Percentiles rank a stretch among this genome's conserved stretches.
Evolutionary conservation across 2,113 vertebrate genomes (phyloP).

Genomic region (Trogon surrucura): DNA sequence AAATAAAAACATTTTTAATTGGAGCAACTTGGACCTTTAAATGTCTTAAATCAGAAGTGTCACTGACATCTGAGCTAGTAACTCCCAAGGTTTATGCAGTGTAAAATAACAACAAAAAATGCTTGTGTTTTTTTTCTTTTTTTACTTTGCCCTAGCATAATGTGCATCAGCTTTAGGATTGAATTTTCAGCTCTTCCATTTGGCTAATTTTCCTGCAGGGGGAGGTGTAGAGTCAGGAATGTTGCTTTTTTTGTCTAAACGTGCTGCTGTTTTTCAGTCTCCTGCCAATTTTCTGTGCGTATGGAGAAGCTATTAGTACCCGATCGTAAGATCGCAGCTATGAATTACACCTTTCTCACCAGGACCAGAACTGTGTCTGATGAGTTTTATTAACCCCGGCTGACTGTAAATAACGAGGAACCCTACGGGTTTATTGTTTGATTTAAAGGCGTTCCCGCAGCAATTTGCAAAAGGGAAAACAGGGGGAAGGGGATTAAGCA

Average conservation of each 20-base stretch:
- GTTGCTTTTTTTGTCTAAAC: background rate
- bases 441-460: slow-evolving; percentile 43
- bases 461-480: slow-evolving; percentile 14
- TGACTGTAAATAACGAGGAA: slow-evolving; percentile 37
- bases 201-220: slow-evolving; percentile 61
- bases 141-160: background rate
- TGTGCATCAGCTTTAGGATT: background rate
- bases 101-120: background rate
- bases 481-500: background rate
- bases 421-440: slow-evolving; percentile 32
- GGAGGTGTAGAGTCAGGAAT: slow-evolving; percentile 65
- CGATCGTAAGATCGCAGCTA: background rate
- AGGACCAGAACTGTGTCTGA: background rate
- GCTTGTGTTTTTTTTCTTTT: background rate
- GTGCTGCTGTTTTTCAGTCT: background rate
- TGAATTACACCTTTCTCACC: slow-evolving; percentile 34
- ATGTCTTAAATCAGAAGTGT: background rate
- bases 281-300: background rate
- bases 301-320: background rate
- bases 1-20: background rate
- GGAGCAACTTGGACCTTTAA: background rate
- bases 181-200: background rate
- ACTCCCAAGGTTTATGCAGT: background rate
- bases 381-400: slow-evolving; percentile 61
- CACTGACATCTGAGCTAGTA: background rate